Evolutionary conservation across 2,113 vertebrate species (phyloP).

Genomic region (Gobiocypris rarus): DNA sequence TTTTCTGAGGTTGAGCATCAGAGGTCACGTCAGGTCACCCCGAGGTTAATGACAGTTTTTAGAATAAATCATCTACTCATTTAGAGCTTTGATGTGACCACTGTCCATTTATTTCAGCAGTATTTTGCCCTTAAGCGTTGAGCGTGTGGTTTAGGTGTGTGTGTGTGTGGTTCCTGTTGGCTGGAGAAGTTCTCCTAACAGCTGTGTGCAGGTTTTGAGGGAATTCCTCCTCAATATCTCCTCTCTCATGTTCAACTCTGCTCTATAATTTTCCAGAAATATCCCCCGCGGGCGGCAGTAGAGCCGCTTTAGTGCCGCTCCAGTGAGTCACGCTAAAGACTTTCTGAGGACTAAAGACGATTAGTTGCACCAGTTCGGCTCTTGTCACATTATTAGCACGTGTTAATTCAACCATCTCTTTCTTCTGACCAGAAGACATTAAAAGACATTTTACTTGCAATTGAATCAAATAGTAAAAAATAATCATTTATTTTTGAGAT

Average conservation of each 20-base stretch:
- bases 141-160: neutral
- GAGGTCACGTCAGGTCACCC: constrained; percentile 15
- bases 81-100: constrained; percentile 14
- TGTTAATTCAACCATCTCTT: neutral
- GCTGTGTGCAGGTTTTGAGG: constrained; percentile 1
- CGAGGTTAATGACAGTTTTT: constrained; percentile 1
- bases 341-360: neutral
- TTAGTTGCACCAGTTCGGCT: neutral
- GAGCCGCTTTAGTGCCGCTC: constrained; percentile 8
- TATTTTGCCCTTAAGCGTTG: neutral
- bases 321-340: neutral
- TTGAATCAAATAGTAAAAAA: neutral
- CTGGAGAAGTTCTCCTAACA: neutral
- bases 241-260: neutral
- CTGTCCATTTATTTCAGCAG: constrained; percentile 1
- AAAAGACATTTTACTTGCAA: neutral
- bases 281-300: neutral
- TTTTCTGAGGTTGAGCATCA: constrained; percentile 6
- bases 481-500: neutral
- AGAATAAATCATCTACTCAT: neutral
- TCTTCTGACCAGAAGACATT: neutral
- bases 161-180: constrained; percentile 4
- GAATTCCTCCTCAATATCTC: neutral
- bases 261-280: constrained; percentile 6
- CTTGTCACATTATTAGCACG: too few relatives aligned